Percentiles rank a stretch among this genome's conserved stretches.
Conservation (phyloP, 2,797 vertebrate species). For the Odontamblyopus lacepedii region DNA sequence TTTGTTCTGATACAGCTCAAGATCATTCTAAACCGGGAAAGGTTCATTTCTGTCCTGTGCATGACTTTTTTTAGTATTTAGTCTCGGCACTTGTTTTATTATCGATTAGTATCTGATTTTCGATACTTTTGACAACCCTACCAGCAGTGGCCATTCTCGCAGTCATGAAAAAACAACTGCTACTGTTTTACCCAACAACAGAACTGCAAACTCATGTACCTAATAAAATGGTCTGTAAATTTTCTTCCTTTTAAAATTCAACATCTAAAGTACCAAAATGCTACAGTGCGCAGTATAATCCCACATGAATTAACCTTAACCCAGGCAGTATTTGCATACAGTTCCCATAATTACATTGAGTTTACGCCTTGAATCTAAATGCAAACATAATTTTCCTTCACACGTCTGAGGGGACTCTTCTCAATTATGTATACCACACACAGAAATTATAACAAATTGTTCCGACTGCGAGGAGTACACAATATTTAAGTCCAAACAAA, state of each 20-base stretch:
- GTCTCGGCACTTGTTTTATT: too few species aligned
- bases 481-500: slow-evolving; percentile 37
- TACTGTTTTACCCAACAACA: not conserved
- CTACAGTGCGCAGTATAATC: not conserved
- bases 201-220: not conserved
- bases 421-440: slow-evolving; percentile 21
- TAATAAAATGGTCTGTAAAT: not conserved
- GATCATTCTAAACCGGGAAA: too few species aligned
- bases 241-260: not conserved
- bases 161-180: not conserved
- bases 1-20: too few species aligned
- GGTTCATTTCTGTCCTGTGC: too few species aligned
- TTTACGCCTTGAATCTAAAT: slow-evolving; percentile 9
- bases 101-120: too few species aligned
- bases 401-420: slow-evolving; percentile 4
- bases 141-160: not conserved
- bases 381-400: slow-evolving; percentile 13
- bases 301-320: slow-evolving; percentile 3
- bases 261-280: not conserved
- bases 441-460: slow-evolving; percentile 22
- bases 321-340: not conserved
- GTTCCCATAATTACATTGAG: slow-evolving; percentile 3
- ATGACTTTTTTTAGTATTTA: too few species aligned
- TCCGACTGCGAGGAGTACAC: slow-evolving; percentile 18
- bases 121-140: too few species aligned